Conservation (phyloP, 2,797 vertebrate genomes). For the Poliocrania exsul region DNA sequence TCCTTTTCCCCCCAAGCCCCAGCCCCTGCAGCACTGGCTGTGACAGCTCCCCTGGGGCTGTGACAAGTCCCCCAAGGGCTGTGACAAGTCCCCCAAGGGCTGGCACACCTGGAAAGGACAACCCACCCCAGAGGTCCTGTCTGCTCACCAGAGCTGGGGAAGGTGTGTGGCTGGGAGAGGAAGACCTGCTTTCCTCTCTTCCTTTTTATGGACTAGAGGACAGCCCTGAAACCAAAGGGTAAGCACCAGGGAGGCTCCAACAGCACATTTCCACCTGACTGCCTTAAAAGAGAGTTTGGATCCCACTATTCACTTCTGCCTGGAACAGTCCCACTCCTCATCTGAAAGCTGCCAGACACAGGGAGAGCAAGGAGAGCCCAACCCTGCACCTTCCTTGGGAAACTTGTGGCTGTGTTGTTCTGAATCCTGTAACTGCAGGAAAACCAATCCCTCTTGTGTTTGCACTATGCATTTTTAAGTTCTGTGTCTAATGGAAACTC, state of each 20-base stretch:
- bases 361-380: neutral
- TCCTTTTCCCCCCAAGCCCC: neutral
- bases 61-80: neutral
- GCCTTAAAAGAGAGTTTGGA: neutral
- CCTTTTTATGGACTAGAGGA: too few relatives aligned
- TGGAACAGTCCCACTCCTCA: neutral
- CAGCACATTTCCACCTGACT: neutral
- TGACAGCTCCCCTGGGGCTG: neutral
- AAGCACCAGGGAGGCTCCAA: neutral
- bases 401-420: neutral
- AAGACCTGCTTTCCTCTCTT: neutral
- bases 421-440: neutral
- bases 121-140: neutral
- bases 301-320: neutral
- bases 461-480: neutral
- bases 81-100: neutral
- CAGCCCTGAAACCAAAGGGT: neutral
- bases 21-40: neutral
- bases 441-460: neutral
- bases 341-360: neutral
- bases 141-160: neutral
- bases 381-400: neutral
- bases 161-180: neutral
- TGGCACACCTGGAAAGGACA: accelerated
- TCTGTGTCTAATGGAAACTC: neutral